Evolutionary conservation across 2,113 vertebrate genomes (phyloP), one percentile per base, ranked within the genome.

Genomic region (Eulacestoma nigropectus): DNA sequence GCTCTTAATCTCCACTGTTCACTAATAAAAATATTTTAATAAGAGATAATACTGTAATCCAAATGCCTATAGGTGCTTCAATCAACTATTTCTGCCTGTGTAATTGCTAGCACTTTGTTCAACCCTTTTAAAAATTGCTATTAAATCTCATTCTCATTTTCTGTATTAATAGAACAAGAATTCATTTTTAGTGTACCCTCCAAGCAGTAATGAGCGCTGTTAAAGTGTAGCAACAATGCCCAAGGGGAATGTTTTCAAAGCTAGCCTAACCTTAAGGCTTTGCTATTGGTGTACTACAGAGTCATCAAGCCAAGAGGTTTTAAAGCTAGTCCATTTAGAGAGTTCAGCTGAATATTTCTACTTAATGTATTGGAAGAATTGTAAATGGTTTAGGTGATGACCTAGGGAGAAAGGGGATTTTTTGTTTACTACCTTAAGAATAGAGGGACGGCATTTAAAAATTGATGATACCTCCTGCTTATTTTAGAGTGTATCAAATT

Each of bases 71-170:
- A 95, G 93, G 81, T 97, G 52, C 87, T 95, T 90, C 88, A 90
- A 86, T 95, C 94, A 88, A 74, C 88, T 74, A 1, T 87, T 67
- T 56, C 86, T 94, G 91, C 65, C 65, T 73, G 4, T 81, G 73
- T 97, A 95, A 96, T 94, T 95, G 89, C 87, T 89, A 89, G 94
- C 74, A 60, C 76, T 94, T 93, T 95, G 72, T 84, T 93, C 87
- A 89, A 25, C 65, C 78, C 85, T 93, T 95, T 94, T 64, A 22
- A 82, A 95, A 96, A 69, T 86, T 70, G 67, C 68, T 79, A 42
- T 91, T 92, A 96, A 96, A 94, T 89, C 88, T 73, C 59, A 85
- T 96, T 97, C 95, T 95, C 44, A 63, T 95, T 94, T 96, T 94
- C 87, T 93, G 56, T 91, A 87, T 78, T 97, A 96, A 93, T 94